phyloP scores from a whole-genome alignment of 2,888 invertebrate genomes.

The Phaonia tiefii region DNA sequence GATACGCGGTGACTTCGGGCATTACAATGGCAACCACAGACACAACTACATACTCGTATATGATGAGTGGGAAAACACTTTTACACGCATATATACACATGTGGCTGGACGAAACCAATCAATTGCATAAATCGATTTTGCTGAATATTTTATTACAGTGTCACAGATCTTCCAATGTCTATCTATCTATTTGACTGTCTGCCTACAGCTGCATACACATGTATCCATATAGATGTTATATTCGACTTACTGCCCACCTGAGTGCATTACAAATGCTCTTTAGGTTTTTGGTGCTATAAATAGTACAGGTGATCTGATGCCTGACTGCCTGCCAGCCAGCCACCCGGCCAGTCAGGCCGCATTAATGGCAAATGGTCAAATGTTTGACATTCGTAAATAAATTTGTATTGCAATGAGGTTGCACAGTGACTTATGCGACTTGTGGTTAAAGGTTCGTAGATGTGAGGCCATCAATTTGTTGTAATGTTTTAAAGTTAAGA shows the following conservation, averaged over 20 bases:
- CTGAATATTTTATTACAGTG: constrained; percentile 30
- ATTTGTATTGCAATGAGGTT: constrained; percentile 25
- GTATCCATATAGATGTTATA: not conserved
- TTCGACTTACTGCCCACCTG: not conserved
- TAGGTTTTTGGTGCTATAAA: constrained; percentile 6
- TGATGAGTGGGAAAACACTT: not conserved
- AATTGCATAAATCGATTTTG: constrained; percentile 39
- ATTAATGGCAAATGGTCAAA: constrained; percentile 35
- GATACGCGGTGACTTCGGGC: constrained; percentile 21
- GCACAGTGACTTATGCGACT: constrained; percentile 6
- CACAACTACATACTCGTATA: not conserved
- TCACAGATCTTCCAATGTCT: constrained; percentile 25
- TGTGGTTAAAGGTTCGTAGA: not conserved
- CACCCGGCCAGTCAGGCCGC: not conserved
- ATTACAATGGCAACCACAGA: not conserved
- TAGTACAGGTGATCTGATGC: constrained; percentile 3
- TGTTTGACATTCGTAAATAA: constrained; percentile 36
- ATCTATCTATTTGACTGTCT: too few species aligned
- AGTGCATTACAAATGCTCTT: constrained; percentile 7
- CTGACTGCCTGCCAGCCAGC: not conserved
- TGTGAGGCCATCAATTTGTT: constrained; percentile 10
- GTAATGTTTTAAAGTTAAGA: not conserved
- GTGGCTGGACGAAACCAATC: constrained; percentile 5
- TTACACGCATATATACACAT: constrained; percentile 2
- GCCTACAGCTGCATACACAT: not conserved